Percentiles rank a stretch among this genome's conserved stretches.
Conservation (phyloP, 1,140 invertebrate species). For the Drosophila auraria region DNA sequence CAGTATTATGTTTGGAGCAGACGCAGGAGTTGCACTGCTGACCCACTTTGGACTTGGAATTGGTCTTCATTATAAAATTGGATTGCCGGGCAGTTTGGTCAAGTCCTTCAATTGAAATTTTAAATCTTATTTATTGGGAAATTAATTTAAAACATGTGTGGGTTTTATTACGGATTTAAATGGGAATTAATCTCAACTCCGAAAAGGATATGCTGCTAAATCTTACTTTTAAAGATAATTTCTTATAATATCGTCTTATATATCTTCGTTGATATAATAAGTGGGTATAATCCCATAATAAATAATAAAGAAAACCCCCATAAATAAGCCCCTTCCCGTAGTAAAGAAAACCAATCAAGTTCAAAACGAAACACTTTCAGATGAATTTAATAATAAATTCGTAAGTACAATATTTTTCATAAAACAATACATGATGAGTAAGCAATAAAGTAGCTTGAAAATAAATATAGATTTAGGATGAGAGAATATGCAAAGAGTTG, state of each 20-base stretch:
- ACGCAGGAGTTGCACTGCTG: conserved; percentile 1
- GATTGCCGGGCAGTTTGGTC: background rate
- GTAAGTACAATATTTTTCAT: conserved; percentile 35
- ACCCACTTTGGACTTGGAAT: conserved; percentile 4
- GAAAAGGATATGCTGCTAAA: too few relatives aligned
- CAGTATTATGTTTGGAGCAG: background rate
- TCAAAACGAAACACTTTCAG: conserved; percentile 48
- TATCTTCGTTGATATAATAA: too few relatives aligned
- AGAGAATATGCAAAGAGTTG: conserved; percentile 23
- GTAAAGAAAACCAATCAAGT: background rate
- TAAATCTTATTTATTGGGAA: too few relatives aligned
- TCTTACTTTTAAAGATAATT: too few relatives aligned
- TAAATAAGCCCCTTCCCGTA: too few relatives aligned
- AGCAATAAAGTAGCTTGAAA: conserved; percentile 24
- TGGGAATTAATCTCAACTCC: too few relatives aligned
- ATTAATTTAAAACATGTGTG: too few relatives aligned
- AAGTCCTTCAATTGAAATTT: too few relatives aligned
- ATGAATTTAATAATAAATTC: conserved; percentile 75
- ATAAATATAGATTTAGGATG: conserved; percentile 52
- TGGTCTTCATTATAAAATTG: conserved; percentile 9
- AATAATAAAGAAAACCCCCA: too few relatives aligned
- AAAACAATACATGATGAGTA: conserved; percentile 49
- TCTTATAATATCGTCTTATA: too few relatives aligned
- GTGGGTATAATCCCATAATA: too few relatives aligned
- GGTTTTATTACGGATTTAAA: too few relatives aligned